Evolutionary conservation across 2,888 invertebrate genomes (phyloP).

Genomic region (Drosophila tanythrix): DNA sequence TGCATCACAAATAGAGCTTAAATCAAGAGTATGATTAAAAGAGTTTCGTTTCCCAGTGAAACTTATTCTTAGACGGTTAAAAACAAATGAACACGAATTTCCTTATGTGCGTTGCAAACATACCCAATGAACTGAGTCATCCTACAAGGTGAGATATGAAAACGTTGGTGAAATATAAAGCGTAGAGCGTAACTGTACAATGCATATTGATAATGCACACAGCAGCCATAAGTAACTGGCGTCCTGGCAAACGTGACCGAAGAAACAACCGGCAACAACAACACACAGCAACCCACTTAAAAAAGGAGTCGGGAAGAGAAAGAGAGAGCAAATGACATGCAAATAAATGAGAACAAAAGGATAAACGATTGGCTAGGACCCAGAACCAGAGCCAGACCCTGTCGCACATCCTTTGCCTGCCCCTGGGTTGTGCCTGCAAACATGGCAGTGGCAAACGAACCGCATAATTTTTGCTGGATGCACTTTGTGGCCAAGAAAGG

Average conservation of each 20-base stretch:
- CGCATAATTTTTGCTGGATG: conserved; percentile 79
- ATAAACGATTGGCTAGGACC: conserved; percentile 74
- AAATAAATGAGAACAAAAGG: conserved; percentile 79
- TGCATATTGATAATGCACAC: conserved; percentile 81
- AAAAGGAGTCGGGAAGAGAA: conserved; percentile 3
- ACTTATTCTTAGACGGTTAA: neutral
- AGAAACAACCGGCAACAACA: conserved; percentile 36
- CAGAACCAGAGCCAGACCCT: conserved; percentile 21
- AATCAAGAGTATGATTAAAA: neutral
- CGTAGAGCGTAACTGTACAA: conserved; percentile 46
- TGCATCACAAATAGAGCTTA: neutral
- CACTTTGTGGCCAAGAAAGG: conserved; percentile 72
- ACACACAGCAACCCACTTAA: conserved; percentile 17
- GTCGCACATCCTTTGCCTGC: conserved; percentile 6
- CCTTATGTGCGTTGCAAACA: neutral
- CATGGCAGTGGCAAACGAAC: conserved; percentile 73
- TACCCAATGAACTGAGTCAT: conserved; percentile 4
- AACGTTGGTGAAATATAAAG: conserved; percentile 42
- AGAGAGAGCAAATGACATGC: conserved; percentile 72
- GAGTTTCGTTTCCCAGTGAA: neutral
- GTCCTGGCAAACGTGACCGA: conserved; percentile 75
- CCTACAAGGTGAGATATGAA: conserved; percentile 3
- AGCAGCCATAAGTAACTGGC: conserved; percentile 75
- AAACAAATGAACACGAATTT: neutral
- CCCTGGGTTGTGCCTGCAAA: conserved; percentile 24